These are phyloP conservation scores for Corynorhinus townsendii DNA, from an alignment of 2,113 vertebrate genomes.

Conservation along the genomic window DNA sequence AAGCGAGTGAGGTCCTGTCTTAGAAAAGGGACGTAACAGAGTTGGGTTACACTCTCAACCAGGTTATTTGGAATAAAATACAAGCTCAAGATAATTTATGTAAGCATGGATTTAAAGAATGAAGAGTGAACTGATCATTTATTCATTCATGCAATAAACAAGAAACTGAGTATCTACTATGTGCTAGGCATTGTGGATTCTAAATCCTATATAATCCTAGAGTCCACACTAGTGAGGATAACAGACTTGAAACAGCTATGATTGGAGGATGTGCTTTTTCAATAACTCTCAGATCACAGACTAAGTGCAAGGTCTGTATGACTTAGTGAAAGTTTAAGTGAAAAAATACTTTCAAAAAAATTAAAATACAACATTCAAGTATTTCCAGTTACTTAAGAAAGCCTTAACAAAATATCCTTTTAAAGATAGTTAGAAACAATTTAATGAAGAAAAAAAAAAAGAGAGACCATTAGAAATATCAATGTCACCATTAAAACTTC, in stretches of 20 bases:
- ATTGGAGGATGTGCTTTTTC: neutral
- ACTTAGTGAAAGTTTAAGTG: neutral
- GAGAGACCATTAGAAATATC: neutral
- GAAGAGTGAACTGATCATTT: neutral
- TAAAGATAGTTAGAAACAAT: neutral
- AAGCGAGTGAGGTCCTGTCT: neutral
- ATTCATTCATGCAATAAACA: neutral
- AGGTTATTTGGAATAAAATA: neutral
- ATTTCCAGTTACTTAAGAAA: neutral
- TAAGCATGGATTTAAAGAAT: constrained; percentile 17
- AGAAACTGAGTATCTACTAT: neutral
- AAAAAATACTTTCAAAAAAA: constrained; percentile 28
- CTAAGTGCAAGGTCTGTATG: neutral
- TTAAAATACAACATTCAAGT: neutral
- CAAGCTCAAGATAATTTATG: neutral
- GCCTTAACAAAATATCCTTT: neutral
- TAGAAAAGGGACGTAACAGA: neutral
- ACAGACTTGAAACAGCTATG: neutral
- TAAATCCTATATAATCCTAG: neutral
- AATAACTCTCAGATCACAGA: neutral
- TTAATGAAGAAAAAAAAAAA: neutral
- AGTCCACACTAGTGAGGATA: neutral
- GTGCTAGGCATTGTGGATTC: neutral
- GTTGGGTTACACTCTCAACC: neutral
- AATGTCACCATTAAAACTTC: neutral